Conservation (phyloP, 2,888 invertebrate genomes). For the Gisinianus flammeolus region DNA sequence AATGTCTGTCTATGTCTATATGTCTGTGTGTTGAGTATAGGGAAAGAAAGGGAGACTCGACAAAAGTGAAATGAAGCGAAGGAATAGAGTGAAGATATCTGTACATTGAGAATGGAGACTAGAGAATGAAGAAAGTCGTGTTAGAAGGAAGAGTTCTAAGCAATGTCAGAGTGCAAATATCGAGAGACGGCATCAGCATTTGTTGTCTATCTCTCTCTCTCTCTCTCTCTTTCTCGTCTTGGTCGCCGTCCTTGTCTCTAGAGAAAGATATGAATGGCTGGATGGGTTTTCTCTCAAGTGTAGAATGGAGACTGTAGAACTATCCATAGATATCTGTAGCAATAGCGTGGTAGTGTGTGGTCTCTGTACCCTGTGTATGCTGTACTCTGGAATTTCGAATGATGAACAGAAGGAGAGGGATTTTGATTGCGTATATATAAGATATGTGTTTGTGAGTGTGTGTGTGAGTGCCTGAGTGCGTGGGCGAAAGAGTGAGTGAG, state of each 20-base stretch:
- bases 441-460: not conserved
- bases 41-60: not conserved
- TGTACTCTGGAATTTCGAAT: too few relatives aligned
- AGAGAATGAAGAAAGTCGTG: not conserved
- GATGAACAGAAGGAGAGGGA: not conserved
- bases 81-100: not conserved
- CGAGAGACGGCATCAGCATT: constrained; percentile 1
- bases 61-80: constrained; percentile 10
- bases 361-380: not conserved
- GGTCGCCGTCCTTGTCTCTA: too few relatives aligned
- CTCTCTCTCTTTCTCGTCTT: too few relatives aligned
- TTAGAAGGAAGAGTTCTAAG: too few relatives aligned
- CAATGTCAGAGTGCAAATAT: constrained; percentile 19
- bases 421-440: not conserved
- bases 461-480: too few relatives aligned
- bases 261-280: not conserved
- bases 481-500: not conserved
- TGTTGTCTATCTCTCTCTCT: constrained; percentile 9
- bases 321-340: too few relatives aligned
- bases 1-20: not conserved
- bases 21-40: not conserved
- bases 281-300: not conserved
- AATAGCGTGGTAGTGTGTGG: not conserved
- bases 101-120: not conserved
- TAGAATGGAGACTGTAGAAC: too few relatives aligned